Evolutionary conservation across 2,888 invertebrate species (phyloP), one percentile per base, ranked within the genome.

Genomic region (Amiota minor): DNA sequence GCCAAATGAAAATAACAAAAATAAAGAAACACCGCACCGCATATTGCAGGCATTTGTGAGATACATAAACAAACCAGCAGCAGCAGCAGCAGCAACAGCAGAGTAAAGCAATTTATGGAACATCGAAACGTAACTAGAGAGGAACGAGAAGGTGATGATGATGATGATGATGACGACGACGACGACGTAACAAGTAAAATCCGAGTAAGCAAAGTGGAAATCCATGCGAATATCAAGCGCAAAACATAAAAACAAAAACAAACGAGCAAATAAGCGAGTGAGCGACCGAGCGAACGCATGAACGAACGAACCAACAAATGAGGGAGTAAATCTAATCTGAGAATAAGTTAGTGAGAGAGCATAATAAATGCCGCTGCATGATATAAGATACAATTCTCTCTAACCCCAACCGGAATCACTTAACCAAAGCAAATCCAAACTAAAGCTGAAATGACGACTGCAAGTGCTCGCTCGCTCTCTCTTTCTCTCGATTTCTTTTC

Each of bases 231-330:
- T 79, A 65, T 75, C 76, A 73, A 84, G 85, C 84, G 77, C 86
- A 83, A 83, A 83, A 77, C 86, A 77, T 76, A 83, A 79, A 79
- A 83, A 84, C 85, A 83, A 83, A 83, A 83, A 83, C 83, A 83
- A 83, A 84, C 86, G 78, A 76, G 62, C 53, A 67, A 55, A 70
- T 75, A 59, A 64, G 62, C 53, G 18, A 45, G 9, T 23, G 23
- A 62, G 3, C n/a, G 65, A 65, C 16, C 49, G 23, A 62, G 3
- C n/a, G 65, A 65, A 46, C 47, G 65, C 9, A 47, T 18, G n/a
- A n/a, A 16, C 14, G 55, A n/a, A 50, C 50, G 56, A 56, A 18
- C 56, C 4, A 56, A 18, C 18, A 18, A 16, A 18, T 18, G 56
- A 35, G 35, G 35, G 35, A 35, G 35, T 35, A 35, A 35, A 35